Evolutionary conservation across 1,140 invertebrate genomes (phyloP).

Genomic region (Panonychus citri): DNA sequence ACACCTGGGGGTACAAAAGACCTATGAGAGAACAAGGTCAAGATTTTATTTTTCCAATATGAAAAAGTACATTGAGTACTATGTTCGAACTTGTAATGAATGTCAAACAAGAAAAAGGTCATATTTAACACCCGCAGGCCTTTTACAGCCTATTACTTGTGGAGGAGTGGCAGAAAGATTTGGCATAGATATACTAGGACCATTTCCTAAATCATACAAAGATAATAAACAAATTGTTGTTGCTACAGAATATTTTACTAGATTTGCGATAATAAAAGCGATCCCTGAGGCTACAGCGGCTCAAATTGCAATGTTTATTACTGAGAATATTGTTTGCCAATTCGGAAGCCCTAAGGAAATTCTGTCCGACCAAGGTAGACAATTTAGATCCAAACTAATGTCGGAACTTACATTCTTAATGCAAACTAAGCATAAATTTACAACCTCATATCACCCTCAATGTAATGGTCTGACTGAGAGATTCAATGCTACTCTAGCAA

Average conservation of each 20-base stretch:
- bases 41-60: constrained; percentile 14
- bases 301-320: constrained; percentile 16
- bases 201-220: constrained; percentile 12
- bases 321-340: constrained; percentile 11
- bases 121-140: background rate
- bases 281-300: constrained; percentile 13
- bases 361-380: background rate
- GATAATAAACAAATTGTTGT: constrained; percentile 18
- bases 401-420: background rate
- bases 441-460: constrained; percentile 7
- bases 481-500: constrained; percentile 11
- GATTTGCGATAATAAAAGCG: constrained; percentile 16
- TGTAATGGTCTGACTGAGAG: constrained; percentile 14
- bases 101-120: constrained; percentile 13
- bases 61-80: constrained; percentile 4
- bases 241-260: constrained; percentile 18
- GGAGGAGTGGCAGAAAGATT: constrained; percentile 15
- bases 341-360: constrained; percentile 11
- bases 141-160: constrained; percentile 6
- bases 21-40: constrained; percentile 7
- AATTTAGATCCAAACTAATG: constrained; percentile 9
- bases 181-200: constrained; percentile 19
- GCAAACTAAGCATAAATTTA: constrained; percentile 3
- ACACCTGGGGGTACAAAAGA: constrained; percentile 14
- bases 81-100: constrained; percentile 10